phyloP scores from a whole-genome alignment of 2,888 invertebrate genomes.

The Tenthredo livida region DNA sequence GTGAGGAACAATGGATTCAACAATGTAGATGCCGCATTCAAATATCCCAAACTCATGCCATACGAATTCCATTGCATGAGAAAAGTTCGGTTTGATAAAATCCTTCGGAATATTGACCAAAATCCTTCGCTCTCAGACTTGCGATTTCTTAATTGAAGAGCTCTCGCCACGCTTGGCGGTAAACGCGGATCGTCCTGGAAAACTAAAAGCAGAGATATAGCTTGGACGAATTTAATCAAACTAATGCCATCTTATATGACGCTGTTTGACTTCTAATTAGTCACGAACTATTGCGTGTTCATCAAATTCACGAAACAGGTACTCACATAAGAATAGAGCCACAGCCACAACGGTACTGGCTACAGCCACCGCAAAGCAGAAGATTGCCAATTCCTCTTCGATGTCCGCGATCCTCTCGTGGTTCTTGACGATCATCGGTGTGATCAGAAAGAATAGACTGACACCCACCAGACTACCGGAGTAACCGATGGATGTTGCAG shows the following conservation, averaged over 20 bases:
- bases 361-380: constrained; percentile 54
- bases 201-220: constrained; percentile 40
- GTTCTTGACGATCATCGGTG: constrained; percentile 58
- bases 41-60: constrained; percentile 85
- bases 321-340: constrained; percentile 58
- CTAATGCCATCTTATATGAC: not conserved
- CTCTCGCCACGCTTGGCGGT: constrained; percentile 81
- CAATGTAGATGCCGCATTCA: constrained; percentile 85
- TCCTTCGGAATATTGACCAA: constrained; percentile 72
- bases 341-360: constrained; percentile 55
- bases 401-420: constrained; percentile 58
- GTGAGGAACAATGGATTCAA: constrained; percentile 74
- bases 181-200: constrained; percentile 68
- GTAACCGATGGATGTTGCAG: constrained; percentile 58
- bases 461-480: constrained; percentile 58
- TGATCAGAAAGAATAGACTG: constrained; percentile 56
- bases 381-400: constrained; percentile 54
- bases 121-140: constrained; percentile 60
- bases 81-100: constrained; percentile 79
- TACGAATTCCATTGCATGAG: constrained; percentile 81
- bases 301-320: not conserved
- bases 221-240: not conserved
- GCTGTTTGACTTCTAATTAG: not conserved
- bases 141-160: constrained; percentile 68
- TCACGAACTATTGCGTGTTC: not conserved